A percentile compares a stretch with the other conserved stretches of the same genome.
These are phyloP conservation scores for Pelodiscus sinensis DNA, from an alignment of 2,113 vertebrate species.

Conservation along the genomic window DNA sequence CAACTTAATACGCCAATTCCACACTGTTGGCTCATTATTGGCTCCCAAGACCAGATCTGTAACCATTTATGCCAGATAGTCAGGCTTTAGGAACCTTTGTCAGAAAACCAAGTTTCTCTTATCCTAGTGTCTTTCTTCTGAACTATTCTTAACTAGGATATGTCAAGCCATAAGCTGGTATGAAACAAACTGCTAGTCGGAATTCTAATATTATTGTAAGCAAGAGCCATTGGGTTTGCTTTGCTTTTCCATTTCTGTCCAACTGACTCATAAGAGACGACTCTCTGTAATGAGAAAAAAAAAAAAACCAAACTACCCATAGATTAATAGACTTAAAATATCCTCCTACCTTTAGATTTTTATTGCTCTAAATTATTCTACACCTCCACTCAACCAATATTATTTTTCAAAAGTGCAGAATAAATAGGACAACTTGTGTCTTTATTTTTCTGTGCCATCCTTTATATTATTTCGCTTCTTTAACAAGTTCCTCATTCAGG, in stretches of 20 bases:
- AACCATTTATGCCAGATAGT: background rate
- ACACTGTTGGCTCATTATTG: background rate
- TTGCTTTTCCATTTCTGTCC: background rate
- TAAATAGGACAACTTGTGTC: background rate
- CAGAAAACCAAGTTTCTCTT: background rate
- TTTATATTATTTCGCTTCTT: background rate
- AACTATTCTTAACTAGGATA: background rate
- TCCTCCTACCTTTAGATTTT: background rate
- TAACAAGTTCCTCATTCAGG: background rate
- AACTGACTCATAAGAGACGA: background rate
- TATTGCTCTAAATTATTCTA: background rate
- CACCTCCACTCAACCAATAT: background rate
- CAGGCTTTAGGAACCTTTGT: background rate
- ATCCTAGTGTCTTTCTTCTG: background rate
- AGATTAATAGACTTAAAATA: background rate
- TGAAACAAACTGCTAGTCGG: background rate
- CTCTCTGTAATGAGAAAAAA: background rate
- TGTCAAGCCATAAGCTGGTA: background rate
- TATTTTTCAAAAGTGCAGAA: background rate
- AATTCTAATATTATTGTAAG: background rate
- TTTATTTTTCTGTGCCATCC: background rate
- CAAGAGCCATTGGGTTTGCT: background rate
- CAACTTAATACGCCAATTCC: background rate
- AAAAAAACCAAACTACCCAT: background rate
- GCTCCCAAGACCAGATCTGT: background rate